Conservation (phyloP, 2,113 vertebrate species). For the Neomonachus schauinslandi region DNA sequence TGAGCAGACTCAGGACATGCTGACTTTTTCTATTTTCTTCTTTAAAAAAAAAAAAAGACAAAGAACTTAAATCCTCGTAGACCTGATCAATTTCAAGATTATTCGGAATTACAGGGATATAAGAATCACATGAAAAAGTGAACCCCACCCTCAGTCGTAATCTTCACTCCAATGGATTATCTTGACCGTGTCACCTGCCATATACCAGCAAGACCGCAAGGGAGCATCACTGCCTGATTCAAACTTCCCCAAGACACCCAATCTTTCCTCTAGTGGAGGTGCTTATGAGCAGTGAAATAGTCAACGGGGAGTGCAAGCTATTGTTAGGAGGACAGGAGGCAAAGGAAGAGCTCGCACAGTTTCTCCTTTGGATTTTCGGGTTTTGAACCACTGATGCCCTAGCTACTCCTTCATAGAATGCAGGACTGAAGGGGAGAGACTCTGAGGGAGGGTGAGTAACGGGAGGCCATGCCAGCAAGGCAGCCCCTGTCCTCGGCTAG, state of each 20-base stretch:
- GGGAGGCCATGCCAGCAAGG: not conserved
- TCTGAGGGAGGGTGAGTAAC: not conserved
- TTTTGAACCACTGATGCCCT: not conserved
- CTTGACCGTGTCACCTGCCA: not conserved
- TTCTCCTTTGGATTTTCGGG: not conserved
- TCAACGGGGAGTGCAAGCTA: not conserved
- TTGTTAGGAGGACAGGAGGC: not conserved
- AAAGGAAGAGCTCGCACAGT: not conserved
- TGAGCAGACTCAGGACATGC: not conserved
- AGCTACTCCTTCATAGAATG: not conserved
- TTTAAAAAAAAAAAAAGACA: not conserved
- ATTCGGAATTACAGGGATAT: not conserved
- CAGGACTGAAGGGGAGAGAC: not conserved
- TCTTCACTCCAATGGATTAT: not conserved
- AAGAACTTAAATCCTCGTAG: not conserved
- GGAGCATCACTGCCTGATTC: not conserved
- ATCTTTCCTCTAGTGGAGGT: not conserved
- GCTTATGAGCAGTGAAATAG: not conserved
- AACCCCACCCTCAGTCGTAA: not conserved
- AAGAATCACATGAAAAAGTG: conserved; percentile 1
- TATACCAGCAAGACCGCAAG: not conserved
- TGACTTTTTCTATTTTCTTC: not conserved
- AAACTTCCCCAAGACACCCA: not conserved
- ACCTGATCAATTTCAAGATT: not conserved
- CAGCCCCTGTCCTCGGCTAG: not conserved